Evolutionary conservation across 2,113 vertebrate species (phyloP), one percentile per base, ranked within the genome.

Genomic region (Brachypteracias leptosomus): DNA sequence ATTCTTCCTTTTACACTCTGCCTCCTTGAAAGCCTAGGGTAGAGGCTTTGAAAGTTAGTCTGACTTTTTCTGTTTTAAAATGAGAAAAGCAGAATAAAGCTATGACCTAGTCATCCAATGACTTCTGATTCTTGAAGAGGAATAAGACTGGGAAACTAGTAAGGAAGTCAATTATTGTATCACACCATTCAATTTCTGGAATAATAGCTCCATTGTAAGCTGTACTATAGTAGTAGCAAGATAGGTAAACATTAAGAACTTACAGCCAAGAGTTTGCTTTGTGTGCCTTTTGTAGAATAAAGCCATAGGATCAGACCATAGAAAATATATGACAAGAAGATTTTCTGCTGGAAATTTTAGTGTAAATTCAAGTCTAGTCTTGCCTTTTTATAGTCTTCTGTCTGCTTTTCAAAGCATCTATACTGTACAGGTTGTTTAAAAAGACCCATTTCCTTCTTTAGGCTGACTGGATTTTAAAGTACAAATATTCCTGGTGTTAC

Each of bases 131-230:
- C 85, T 79, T 88, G 76, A 78, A 92, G 86, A 88, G 33, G 47
- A 51, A 58, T 65, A 95, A 80, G 70, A 82, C 62, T 75, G n/a
- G 68, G 67, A 95, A 94, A 76, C 54, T 73, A 79, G 33, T 47
- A 73, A 57, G 75, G 91, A 84, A 74, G 71, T 82, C 82, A 89
- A 68, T 92, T 89, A 79, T 52, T 80, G n/a, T 85, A 84, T 61
- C 72, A 85, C n/a, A 58, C 46, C 26, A 54, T 89, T 96, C 51
- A 75, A 11, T 63, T 84, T 94, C 83, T 89, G 47, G 21, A 70
- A 88, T 81, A 95, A 94, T 84, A 94, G 62, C 76, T 91, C 70
- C 16, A 72, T 74, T 84, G 81, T 88, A 82, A 93, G 65, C 11
- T 31, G 38, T 55, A 58, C 33, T 52, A 40, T 28, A 70, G 12